phyloP scores from a whole-genome alignment of 2,888 invertebrate species.

The Camponotus fellah region DNA sequence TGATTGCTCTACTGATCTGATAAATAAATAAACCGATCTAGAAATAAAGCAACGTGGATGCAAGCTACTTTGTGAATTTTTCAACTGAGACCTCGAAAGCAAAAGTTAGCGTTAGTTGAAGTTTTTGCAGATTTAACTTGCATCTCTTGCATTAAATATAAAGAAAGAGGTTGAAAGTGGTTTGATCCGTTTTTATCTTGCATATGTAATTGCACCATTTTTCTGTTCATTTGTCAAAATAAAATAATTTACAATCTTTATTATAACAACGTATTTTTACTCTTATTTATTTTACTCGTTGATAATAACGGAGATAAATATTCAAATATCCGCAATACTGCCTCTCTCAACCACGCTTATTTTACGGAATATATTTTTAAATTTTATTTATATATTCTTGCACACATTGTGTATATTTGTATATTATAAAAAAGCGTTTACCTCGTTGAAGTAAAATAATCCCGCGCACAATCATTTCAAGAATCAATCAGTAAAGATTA shows the following conservation, averaged over 20 bases:
- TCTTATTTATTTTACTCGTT: neutral
- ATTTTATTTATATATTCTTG: neutral
- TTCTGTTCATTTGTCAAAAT: neutral
- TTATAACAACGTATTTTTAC: neutral
- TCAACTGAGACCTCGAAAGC: constrained; percentile 9
- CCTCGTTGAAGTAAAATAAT: neutral
- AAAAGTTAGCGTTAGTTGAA: neutral
- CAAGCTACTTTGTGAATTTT: neutral
- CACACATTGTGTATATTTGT: neutral
- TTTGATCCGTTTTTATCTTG: neutral
- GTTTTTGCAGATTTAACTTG: neutral
- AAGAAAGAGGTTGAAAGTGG: too few relatives aligned
- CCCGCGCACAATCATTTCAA: neutral
- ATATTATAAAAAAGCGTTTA: neutral
- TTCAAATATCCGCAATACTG: neutral
- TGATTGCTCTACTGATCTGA: neutral
- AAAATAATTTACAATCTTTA: neutral
- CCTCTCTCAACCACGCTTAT: neutral
- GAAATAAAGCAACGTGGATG: neutral
- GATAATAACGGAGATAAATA: too few relatives aligned
- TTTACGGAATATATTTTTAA: neutral
- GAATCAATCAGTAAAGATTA: neutral
- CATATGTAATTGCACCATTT: neutral
- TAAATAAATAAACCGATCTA: neutral
- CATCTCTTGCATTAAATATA: neutral